Base-by-base conservation (phyloP, 2,113 vertebrate species). In the Nesoenas mayeri region DNA sequence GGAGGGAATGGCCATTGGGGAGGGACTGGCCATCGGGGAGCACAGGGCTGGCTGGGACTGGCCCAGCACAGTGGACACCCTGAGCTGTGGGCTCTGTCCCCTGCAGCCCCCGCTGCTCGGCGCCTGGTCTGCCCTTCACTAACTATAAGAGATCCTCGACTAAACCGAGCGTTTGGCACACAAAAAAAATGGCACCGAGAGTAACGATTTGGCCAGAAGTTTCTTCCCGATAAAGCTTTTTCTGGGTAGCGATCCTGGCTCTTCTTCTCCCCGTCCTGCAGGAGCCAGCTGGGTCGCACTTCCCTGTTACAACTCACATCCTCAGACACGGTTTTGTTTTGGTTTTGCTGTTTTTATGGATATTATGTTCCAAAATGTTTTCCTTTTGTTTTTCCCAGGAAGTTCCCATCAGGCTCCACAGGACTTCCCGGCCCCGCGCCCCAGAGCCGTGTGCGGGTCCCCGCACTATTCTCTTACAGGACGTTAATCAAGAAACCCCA, bases 11-110 rank as follows among this genome's bases (percentile, higher is more conserved):
- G 44, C 44, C 44, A 44, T 9, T 17, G 8, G 17, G 17, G 18
- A 44, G 44, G 44, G 34, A 34, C 3, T 7, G 1, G 26, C 32
- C 3, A 7, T 3, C 0, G 3, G 24, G 56, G 26, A 32, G 10
- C 5, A 0, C 3, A 2, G 64, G 48, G 36, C 8, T 0, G 0
- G 32, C 32, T 3, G 1, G 54, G 67, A 78, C 38, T 14, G 0
- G 3, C 31, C 20, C 1, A 0, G 15, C 9, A 6, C 5, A 3
- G 9, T 47, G 34, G 38, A 31, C 32, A 25, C 36, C 29, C 28
- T 2, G 12, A 51, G 38, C 58, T 17, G 1, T 2, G 1, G 74
- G 54, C 32, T 25, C 5, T 31, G 42, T 16, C 42, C 42, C 40
- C 42, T 42, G 3, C 12, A 15, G 15, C 5, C 20, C n/a, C 28